phyloP scores from a whole-genome alignment of 2,888 invertebrate genomes.

The Sarcophaga subvicina region DNA sequence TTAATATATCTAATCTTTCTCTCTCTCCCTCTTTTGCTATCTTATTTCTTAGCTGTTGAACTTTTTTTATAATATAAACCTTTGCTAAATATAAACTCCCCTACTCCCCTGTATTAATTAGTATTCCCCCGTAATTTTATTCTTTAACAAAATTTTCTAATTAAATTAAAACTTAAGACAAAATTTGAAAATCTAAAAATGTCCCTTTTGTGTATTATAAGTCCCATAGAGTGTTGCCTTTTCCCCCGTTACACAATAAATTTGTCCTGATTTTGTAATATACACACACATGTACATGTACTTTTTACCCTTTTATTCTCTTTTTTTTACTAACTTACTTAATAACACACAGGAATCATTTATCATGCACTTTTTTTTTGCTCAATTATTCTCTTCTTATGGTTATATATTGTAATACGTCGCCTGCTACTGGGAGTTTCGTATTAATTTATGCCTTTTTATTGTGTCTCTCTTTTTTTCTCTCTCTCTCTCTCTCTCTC shows the following conservation, averaged over 20 bases:
- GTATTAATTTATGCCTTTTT: not conserved
- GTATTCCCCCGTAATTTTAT: not conserved
- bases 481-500: not conserved
- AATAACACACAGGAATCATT: constrained; percentile 51
- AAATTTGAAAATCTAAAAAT: not conserved
- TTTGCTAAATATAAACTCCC: constrained; percentile 4
- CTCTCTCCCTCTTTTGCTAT: not conserved
- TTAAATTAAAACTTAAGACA: not conserved
- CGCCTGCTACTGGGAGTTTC: not conserved
- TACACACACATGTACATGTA: not conserved
- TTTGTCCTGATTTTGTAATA: not conserved
- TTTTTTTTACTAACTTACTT: constrained; percentile 19
- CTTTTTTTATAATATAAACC: not conserved
- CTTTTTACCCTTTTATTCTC: constrained; percentile 1
- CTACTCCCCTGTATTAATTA: not conserved
- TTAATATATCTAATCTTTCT: not conserved
- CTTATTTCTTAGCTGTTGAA: not conserved
- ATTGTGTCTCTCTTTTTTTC: too few relatives aligned
- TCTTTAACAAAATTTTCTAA: not conserved
- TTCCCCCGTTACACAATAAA: not conserved
- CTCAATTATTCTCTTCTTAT: constrained; percentile 26
- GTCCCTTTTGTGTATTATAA: not conserved
- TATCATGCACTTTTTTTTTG: constrained; percentile 53
- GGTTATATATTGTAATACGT: too few relatives aligned
- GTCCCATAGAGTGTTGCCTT: not conserved